A percentile compares a stretch with the other conserved stretches of the same genome.
These are phyloP conservation scores for Diadumene lineata DNA, from an alignment of 92 coral and sea anemone genomes.

Conservation along the genomic window DNA sequence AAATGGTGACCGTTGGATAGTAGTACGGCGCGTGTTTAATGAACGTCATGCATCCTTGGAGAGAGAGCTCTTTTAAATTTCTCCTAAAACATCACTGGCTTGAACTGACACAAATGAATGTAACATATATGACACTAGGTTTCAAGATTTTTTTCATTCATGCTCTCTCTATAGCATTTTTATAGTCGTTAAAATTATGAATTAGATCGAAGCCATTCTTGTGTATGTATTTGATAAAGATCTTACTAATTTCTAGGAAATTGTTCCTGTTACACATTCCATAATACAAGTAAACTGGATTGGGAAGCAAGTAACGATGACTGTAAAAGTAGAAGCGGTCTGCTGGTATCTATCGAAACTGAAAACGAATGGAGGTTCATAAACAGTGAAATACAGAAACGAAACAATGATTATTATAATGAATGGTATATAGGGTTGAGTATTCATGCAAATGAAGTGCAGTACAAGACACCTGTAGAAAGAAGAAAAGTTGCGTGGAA, in stretches of 20 bases:
- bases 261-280: conserved; percentile 16
- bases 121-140: too few species aligned
- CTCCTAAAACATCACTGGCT: too few species aligned
- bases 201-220: too few species aligned
- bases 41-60: too few species aligned
- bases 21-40: too few species aligned
- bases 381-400: conserved; percentile 10
- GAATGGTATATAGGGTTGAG: conserved; percentile 18
- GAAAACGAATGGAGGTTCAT: conserved; percentile 12
- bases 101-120: too few species aligned
- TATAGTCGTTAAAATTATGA: too few species aligned
- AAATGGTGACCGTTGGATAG: too few species aligned
- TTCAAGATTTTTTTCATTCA: too few species aligned
- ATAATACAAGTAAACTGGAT: background rate
- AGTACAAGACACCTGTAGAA: background rate
- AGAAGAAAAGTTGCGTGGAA: background rate
- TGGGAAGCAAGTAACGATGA: background rate
- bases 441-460: background rate
- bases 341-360: conserved; percentile 22
- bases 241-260: background rate
- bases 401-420: background rate
- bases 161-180: too few species aligned
- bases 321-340: background rate
- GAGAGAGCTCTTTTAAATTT: too few species aligned
- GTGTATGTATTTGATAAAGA: too few species aligned